A percentile compares a stretch with the other conserved stretches of the same genome.
Conservation (phyloP, 92 coral and sea anemone species). For the Phenganax subtilis region DNA sequence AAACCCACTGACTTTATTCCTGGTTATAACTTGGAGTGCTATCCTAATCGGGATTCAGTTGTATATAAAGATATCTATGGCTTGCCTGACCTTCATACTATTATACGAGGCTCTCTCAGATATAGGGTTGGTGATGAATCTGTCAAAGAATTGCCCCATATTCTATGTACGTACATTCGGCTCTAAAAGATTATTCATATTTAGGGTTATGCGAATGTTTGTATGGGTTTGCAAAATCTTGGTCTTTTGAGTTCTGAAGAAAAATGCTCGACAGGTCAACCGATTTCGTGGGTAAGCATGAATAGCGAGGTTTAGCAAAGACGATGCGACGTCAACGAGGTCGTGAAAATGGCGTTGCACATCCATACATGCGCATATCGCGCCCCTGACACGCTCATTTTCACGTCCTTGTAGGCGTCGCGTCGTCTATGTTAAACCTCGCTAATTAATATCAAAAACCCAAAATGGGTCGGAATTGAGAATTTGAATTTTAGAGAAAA, state of each 20-base stretch:
- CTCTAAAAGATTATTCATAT: constrained; percentile 6
- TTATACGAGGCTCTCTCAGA: constrained; percentile 80
- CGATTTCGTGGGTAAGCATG: neutral
- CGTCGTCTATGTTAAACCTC: neutral
- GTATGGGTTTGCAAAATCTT: constrained; percentile 61
- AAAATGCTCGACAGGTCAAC: neutral
- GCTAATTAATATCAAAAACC: no score
- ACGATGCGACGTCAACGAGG: no score
- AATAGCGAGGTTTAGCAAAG: no score
- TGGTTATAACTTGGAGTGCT: constrained; percentile 79
- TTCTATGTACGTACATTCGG: neutral
- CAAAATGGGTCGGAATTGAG: no score
- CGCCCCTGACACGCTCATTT: no score
- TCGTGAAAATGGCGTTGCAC: no score
- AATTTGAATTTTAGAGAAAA: no score
- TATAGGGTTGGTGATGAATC: constrained; percentile 54
- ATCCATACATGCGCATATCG: no score
- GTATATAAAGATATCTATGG: constrained; percentile 65
- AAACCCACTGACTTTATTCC: constrained; percentile 80
- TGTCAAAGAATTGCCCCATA: neutral
- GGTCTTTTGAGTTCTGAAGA: constrained; percentile 47
- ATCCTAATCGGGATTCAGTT: constrained; percentile 84
- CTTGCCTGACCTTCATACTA: constrained; percentile 59
- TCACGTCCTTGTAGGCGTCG: no score
- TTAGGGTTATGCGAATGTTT: constrained; percentile 79